Percentiles rank a stretch among this genome's conserved stretches.
phyloP scores from a whole-genome alignment of 2,113 vertebrate genomes.

The Dipodomys spectabilis region DNA sequence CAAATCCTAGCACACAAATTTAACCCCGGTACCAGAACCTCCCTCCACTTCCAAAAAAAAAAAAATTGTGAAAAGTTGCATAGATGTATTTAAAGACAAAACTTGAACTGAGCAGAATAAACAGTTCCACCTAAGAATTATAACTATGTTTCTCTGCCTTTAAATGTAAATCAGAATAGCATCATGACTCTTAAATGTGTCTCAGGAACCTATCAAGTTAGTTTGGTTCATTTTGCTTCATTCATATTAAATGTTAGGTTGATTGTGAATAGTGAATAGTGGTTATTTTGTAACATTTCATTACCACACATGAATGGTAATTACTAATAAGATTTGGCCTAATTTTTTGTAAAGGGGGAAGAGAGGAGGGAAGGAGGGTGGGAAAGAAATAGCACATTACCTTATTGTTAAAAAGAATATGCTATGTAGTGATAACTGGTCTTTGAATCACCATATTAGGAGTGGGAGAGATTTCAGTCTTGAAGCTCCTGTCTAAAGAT shows the following conservation, averaged over 20 bases:
- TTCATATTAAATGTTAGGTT: background rate
- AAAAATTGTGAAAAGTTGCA: background rate
- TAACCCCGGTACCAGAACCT: too few species aligned
- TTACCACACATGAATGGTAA: slow-evolving; percentile 31
- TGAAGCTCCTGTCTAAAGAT: background rate
- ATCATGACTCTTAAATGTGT: slow-evolving; percentile 7
- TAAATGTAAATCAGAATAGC: background rate
- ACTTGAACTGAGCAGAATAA: slow-evolving; percentile 45
- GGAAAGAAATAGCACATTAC: background rate
- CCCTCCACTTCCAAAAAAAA: too few species aligned
- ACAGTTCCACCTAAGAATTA: slow-evolving; percentile 18
- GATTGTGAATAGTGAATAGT: slow-evolving; percentile 56
- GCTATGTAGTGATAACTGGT: background rate
- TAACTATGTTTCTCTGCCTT: slow-evolving; percentile 28
- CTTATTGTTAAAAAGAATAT: background rate
- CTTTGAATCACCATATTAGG: background rate
- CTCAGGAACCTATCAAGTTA: background rate
- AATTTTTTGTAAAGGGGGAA: slow-evolving; percentile 57
- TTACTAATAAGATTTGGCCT: slow-evolving; percentile 33
- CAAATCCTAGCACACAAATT: too few species aligned
- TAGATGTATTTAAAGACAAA: slow-evolving; percentile 39
- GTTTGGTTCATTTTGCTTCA: slow-evolving; percentile 54
- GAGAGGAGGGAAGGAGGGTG: too few species aligned
- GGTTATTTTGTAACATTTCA: background rate
- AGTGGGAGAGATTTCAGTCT: background rate